A percentile compares a stretch with the other conserved stretches of the same genome.
These are phyloP conservation scores for Lagodon rhomboides DNA, from an alignment of 2,797 vertebrate genomes.

Conservation along the genomic window DNA sequence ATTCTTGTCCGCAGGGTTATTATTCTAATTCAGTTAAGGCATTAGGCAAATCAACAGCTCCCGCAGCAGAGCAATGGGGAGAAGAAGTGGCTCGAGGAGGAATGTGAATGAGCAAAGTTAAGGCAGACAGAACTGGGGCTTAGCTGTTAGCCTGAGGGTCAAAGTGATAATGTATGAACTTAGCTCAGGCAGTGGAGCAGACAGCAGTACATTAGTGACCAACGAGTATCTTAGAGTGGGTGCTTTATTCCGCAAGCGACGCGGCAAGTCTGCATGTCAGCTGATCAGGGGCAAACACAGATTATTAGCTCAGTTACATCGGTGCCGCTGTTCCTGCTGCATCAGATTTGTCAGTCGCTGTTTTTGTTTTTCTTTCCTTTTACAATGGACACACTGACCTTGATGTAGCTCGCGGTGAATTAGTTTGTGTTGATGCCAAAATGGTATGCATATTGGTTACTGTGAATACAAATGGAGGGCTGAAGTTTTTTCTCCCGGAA, in stretches of 20 bases:
- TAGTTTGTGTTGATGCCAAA: conserved; percentile 49
- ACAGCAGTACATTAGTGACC: conserved; percentile 73
- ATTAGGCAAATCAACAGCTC: conserved; percentile 79
- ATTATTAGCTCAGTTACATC: conserved; percentile 33
- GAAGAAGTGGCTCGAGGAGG: conserved; percentile 66
- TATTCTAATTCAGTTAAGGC: conserved; percentile 76
- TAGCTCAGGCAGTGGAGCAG: conserved; percentile 64
- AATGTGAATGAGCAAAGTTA: conserved; percentile 79
- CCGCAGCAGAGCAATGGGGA: conserved; percentile 55
- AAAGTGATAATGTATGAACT: conserved; percentile 83
- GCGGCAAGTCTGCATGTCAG: conserved; percentile 43
- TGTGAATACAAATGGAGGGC: conserved; percentile 45
- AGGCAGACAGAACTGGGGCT: conserved; percentile 83
- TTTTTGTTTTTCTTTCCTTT: conserved; percentile 14
- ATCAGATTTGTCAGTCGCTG: conserved; percentile 42
- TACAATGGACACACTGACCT: conserved; percentile 56
- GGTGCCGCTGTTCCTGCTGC: conserved; percentile 18
- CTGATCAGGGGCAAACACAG: conserved; percentile 45
- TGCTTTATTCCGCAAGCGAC: conserved; percentile 43
- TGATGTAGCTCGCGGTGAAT: conserved; percentile 46
- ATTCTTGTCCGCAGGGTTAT: conserved; percentile 67
- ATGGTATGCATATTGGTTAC: conserved; percentile 46
- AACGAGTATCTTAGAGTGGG: conserved; percentile 50
- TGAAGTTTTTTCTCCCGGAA: not conserved
- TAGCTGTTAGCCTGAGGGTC: conserved; percentile 77